Evolutionary conservation across 2,113 vertebrate genomes (phyloP).

Genomic region (Pelecanus crispus): DNA sequence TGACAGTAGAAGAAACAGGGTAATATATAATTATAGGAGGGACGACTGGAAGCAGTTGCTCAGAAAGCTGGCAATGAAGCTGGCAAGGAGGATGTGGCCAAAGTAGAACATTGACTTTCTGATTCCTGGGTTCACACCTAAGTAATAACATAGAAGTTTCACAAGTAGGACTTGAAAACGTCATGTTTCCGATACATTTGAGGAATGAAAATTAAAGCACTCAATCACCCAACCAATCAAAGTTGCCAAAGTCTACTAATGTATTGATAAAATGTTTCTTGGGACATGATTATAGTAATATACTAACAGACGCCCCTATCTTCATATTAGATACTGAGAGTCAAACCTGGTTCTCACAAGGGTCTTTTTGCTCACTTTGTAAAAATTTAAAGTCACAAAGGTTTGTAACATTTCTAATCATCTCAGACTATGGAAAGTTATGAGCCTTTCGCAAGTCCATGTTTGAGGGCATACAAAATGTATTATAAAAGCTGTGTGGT

Average conservation of each 20-base stretch:
- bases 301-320: not conserved
- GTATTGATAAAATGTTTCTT: not conserved
- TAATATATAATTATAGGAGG: conserved; percentile 45
- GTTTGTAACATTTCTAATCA: not conserved
- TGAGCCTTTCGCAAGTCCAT: not conserved
- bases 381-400: not conserved
- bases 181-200: not conserved
- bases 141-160: not conserved
- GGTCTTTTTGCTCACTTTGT: not conserved
- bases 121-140: not conserved
- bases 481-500: not conserved
- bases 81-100: conserved; percentile 1
- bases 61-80: conserved; percentile 40
- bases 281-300: not conserved
- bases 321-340: not conserved
- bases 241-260: not conserved
- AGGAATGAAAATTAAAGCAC: not conserved
- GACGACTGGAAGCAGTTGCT: conserved; percentile 45
- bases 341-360: not conserved
- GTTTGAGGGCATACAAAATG: not conserved
- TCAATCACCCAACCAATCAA: not conserved
- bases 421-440: not conserved
- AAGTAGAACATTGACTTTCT: not conserved
- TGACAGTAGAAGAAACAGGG: not conserved
- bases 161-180: not conserved